Conservation (phyloP, 2,113 vertebrate genomes). For the Scartelaos histophorus region DNA sequence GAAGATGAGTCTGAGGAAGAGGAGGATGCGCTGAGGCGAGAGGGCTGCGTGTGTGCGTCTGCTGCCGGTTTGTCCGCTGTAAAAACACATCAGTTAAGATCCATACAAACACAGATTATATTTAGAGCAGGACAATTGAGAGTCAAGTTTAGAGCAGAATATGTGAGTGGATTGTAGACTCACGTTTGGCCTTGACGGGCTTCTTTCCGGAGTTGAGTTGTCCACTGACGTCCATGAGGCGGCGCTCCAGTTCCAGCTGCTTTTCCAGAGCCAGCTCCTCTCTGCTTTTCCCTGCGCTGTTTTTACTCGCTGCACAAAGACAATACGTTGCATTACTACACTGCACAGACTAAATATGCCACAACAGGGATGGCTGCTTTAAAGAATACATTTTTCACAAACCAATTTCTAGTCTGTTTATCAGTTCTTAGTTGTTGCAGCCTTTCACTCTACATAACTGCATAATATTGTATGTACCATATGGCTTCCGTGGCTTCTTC, state of each 20-base stretch:
- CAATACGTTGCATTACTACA: not conserved
- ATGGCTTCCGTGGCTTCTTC: constrained; percentile 92
- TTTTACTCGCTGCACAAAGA: constrained; percentile 77
- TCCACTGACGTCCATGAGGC: constrained; percentile 90
- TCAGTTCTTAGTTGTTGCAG: too few species aligned
- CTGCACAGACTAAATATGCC: too few species aligned
- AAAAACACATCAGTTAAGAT: not conserved
- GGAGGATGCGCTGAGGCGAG: constrained; percentile 89
- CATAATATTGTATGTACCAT: constrained; percentile 63
- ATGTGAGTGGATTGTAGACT: constrained; percentile 20
- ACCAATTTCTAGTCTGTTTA: too few species aligned
- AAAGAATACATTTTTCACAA: too few species aligned
- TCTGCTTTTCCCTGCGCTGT: constrained; percentile 84
- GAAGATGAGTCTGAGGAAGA: constrained; percentile 87
- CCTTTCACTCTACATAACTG: not conserved
- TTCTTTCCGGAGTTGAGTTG: constrained; percentile 93
- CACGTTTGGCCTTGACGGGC: constrained; percentile 86
- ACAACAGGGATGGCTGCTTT: too few species aligned
- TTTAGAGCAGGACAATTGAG: not conserved
- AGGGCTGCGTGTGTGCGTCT: constrained; percentile 79
- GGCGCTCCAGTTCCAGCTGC: constrained; percentile 87
- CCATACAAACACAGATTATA: not conserved
- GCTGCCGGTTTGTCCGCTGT: constrained; percentile 83
- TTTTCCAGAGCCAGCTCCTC: constrained; percentile 92
- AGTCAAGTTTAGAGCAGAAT: not conserved